Base-by-base conservation (phyloP, 37 sponge, comb jelly and placozoan genomes). In the Dysidea cf. avara region DNA sequence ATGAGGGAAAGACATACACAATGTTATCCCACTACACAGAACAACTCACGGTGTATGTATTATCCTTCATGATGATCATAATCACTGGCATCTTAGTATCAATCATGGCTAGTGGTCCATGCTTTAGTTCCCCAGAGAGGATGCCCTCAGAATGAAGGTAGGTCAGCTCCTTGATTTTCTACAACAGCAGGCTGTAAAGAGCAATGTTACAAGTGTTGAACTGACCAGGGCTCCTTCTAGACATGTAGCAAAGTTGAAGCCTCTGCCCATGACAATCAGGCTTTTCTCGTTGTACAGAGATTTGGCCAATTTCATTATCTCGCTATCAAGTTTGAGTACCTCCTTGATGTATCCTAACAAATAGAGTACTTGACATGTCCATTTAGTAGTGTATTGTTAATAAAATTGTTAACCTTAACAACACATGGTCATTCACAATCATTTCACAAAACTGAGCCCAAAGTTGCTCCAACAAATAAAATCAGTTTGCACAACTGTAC, bases 131-230 rank as follows among this genome's bases (percentile, higher is more conserved):
- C 55, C 99, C 99, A 69, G 94, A 84, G 14, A 99, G 69, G 18
- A 99, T 99, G 4, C 95, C 97, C 52, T 96, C 97, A 0, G 94
- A 93, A 56, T 96, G 97, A 90, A 96, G 88, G 75, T 96, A 96
- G 1, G 97, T 71, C 20, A 92, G 61, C 68, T 92, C 92, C 61
- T 94, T 97, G 25, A 97, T 79, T 87, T 94, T 94, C 94, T 92
- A 71, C 13, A 75, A 64, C 31, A 17, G 22, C 39, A 38, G 11
- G 3, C 3, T 5, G 2, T 11, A 78, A n/a, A 17, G 16, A 30
- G 4, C 59, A 73, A 21, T 24, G 3, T 14, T 60, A 24, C n/a
- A 36, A 7, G 48, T 26, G 40, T 5, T 22, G 48, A n/a, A 43
- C 90, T 64, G 61, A 92, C 93, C 73, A 99, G 75, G 36, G 99